These are phyloP conservation scores for Atrichornis clamosus DNA, from an alignment of 2,113 vertebrate genomes.

Conservation along the genomic window DNA sequence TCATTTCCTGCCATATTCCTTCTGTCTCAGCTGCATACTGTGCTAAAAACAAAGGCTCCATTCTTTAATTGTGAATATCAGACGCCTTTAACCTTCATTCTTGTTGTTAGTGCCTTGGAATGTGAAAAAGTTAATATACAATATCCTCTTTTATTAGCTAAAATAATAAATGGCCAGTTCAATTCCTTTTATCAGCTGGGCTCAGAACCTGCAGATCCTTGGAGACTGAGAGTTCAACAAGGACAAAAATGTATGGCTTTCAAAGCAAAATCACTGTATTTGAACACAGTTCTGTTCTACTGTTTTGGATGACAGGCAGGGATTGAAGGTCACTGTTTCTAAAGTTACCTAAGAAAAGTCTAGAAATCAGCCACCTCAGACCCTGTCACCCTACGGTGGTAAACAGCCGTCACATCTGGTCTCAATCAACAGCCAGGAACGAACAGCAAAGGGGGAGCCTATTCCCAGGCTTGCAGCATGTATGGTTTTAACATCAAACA, in stretches of 20 bases:
- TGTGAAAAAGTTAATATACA: constrained; percentile 53
- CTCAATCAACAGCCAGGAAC: not conserved
- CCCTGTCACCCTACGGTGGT: not conserved
- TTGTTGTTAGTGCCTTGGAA: constrained; percentile 21
- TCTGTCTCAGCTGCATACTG: not conserved
- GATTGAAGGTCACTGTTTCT: not conserved
- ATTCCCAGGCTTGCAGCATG: not conserved
- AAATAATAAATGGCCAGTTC: constrained; percentile 30
- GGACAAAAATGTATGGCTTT: not conserved
- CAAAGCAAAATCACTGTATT: not conserved
- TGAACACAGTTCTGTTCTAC: not conserved
- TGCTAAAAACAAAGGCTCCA: constrained; percentile 48
- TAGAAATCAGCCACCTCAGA: not conserved
- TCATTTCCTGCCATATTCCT: constrained; percentile 61
- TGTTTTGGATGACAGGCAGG: not conserved
- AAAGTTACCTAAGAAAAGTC: not conserved
- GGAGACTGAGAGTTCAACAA: not conserved
- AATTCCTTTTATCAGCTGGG: constrained; percentile 31
- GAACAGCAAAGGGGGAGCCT: not conserved
- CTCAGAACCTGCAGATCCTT: not conserved
- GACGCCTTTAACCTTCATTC: not conserved
- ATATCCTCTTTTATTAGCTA: constrained; percentile 42
- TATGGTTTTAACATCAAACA: not conserved
- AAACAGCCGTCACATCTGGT: constrained; percentile 9
- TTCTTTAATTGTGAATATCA: constrained; percentile 48